Evolutionary conservation across 2,113 vertebrate genomes (phyloP).

Genomic region (Solenodon paradoxus): DNA sequence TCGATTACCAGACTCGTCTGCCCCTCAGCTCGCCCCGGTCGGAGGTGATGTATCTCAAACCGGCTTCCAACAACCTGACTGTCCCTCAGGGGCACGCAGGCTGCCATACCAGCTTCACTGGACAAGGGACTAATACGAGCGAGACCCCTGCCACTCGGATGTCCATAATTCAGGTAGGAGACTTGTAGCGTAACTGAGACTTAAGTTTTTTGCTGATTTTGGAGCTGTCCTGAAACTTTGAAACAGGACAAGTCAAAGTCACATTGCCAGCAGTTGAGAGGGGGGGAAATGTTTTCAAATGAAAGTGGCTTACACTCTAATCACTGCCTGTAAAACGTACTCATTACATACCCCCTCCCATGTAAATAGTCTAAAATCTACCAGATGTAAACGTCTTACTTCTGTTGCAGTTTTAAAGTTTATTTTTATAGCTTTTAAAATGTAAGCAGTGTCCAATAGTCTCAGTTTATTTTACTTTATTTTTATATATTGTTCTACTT

Average conservation of each 20-base stretch:
- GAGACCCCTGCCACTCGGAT: constrained; percentile 98
- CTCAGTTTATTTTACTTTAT: background rate
- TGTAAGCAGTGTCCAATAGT: background rate
- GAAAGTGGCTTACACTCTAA: constrained; percentile 16
- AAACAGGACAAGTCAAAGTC: background rate
- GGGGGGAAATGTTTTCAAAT: background rate
- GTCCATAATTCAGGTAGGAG: constrained; percentile 99
- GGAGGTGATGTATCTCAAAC: constrained; percentile 99
- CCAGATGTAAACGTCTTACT: constrained; percentile 31
- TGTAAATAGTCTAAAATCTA: background rate
- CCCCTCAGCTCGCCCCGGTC: constrained; percentile 99
- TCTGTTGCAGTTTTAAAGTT: constrained; percentile 34
- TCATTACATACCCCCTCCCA: background rate
- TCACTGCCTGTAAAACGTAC: background rate
- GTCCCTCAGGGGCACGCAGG: constrained; percentile 97
- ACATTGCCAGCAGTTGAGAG: constrained; percentile 57
- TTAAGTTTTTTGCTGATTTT: constrained; percentile 70
- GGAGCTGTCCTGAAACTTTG: constrained; percentile 52
- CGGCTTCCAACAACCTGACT: constrained; percentile 97
- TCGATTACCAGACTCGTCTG: constrained; percentile 99
- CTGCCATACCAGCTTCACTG: constrained; percentile 99
- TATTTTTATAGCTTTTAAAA: constrained; percentile 55
- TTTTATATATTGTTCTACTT: constrained; percentile 2
- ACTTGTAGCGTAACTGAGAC: constrained; percentile 82
- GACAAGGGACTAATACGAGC: constrained; percentile 95